Evolutionary conservation across 2,888 invertebrate genomes (phyloP).

Genomic region (Pachliopta kotzebuea): DNA sequence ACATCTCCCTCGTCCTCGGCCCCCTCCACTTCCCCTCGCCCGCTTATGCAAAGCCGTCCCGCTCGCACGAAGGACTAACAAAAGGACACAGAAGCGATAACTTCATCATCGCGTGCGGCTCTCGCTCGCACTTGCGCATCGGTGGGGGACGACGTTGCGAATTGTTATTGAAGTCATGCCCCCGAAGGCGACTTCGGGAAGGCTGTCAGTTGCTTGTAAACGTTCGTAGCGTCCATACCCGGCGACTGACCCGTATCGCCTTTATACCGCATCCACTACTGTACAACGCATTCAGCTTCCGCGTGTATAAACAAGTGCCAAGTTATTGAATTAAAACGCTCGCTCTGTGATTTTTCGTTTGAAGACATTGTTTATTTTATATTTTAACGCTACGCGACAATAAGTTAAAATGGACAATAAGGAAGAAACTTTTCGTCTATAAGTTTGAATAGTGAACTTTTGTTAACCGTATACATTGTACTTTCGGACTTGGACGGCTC

Average conservation of each 20-base stretch:
- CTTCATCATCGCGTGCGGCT: conserved; percentile 75
- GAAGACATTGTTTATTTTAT: conserved; percentile 40
- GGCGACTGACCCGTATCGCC: conserved; percentile 58
- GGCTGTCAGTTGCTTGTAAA: conserved; percentile 79
- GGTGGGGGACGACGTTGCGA: conserved; percentile 81
- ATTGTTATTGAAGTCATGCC: conserved; percentile 81
- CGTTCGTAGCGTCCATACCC: conserved; percentile 76
- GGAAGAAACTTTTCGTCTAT: conserved; percentile 31
- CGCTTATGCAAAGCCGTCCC: conserved; percentile 49
- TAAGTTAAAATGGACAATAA: conserved; percentile 46
- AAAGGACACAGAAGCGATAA: conserved; percentile 82
- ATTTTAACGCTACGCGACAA: conserved; percentile 40
- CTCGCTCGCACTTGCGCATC: conserved; percentile 75
- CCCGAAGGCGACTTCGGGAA: conserved; percentile 81
- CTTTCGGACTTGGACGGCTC: conserved; percentile 29
- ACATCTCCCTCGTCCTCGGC: too few relatives aligned
- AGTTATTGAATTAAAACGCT: conserved; percentile 42
- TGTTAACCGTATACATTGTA: not conserved
- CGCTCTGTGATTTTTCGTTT: conserved; percentile 58
- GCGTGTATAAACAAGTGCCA: conserved; percentile 68
- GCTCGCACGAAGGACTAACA: conserved; percentile 77
- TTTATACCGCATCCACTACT: conserved; percentile 57
- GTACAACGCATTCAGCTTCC: conserved; percentile 44
- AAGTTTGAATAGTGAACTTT: conserved; percentile 19
- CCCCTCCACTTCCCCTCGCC: conserved; percentile 53